These are phyloP conservation scores for Acanthosepion esculentum DNA, from an alignment of 2,888 invertebrate genomes.

Conservation along the genomic window DNA sequence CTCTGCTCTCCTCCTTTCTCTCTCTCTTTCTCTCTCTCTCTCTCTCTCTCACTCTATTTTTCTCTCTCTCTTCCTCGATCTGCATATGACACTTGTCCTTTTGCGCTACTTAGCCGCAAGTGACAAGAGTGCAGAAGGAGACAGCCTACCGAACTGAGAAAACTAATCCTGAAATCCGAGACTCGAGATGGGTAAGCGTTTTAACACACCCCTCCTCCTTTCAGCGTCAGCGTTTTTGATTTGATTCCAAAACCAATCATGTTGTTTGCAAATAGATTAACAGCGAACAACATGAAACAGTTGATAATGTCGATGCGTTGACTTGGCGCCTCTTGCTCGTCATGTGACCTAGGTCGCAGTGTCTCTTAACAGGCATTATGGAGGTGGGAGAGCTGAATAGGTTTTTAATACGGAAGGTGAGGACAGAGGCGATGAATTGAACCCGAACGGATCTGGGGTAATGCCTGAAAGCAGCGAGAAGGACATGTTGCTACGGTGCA, in stretches of 20 bases:
- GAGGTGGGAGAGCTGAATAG: not conserved
- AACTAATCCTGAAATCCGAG: no score
- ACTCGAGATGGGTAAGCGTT: no score
- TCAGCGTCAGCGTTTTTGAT: not conserved
- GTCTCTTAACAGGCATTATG: not conserved
- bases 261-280: not conserved
- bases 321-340: not conserved
- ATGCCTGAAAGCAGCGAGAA: not conserved
- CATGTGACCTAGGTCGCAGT: constrained; percentile 33
- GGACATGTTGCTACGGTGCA: not conserved
- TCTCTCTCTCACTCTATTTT: no score
- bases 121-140: no score
- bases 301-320: not conserved
- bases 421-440: not conserved
- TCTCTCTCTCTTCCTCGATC: no score
- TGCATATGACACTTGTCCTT: no score
- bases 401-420: constrained; percentile 18
- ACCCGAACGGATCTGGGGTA: not conserved
- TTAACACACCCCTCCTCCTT: no score
- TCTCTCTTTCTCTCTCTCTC: no score
- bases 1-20: no score
- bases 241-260: not conserved
- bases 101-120: no score
- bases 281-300: not conserved
- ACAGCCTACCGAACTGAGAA: no score